Conservation (phyloP, 2,888 invertebrate genomes). For the Drosophila prolongata region DNA sequence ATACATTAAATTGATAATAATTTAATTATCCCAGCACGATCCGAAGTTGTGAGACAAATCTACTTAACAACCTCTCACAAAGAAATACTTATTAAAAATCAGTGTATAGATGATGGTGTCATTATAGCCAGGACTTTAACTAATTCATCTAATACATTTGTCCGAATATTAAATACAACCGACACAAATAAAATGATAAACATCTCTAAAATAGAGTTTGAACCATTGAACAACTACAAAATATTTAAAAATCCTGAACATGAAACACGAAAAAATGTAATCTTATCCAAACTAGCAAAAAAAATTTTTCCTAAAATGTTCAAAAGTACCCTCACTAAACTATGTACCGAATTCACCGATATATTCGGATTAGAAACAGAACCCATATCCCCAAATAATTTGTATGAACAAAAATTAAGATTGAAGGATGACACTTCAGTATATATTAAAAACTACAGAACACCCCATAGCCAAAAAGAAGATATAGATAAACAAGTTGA, state of each 20-base stretch:
- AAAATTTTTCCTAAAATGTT: neutral
- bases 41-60: too few species aligned
- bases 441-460: neutral
- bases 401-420: neutral
- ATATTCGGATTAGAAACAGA: neutral
- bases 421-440: neutral
- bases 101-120: neutral
- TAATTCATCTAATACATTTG: neutral
- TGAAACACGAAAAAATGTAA: neutral
- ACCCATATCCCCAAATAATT: neutral
- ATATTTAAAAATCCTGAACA: neutral
- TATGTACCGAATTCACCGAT: neutral
- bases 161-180: neutral
- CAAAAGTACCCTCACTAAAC: neutral
- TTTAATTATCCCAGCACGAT: too few species aligned
- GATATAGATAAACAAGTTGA: neutral
- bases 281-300: neutral
- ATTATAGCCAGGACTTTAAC: too few species aligned
- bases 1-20: too few species aligned
- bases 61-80: neutral
- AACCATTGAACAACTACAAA: neutral
- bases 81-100: neutral
- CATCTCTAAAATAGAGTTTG: neutral
- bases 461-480: neutral
- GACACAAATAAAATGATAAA: neutral